phyloP scores from a whole-genome alignment of 2,113 vertebrate genomes.

The Calypte anna region DNA sequence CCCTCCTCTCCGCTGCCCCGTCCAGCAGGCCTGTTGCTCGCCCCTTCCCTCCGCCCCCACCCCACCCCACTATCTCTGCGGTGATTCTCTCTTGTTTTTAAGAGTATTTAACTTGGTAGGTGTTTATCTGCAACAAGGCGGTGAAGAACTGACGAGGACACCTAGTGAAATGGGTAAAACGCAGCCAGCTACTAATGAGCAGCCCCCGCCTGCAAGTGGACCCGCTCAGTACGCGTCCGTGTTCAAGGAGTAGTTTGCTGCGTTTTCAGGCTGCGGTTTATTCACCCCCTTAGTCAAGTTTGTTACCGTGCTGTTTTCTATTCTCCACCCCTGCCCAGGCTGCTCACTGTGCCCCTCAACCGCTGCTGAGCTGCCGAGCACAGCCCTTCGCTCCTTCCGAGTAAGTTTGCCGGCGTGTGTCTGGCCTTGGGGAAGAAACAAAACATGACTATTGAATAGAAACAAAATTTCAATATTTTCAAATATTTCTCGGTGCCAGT shows the following conservation, averaged over 20 bases:
- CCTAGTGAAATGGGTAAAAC: accelerated
- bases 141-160: background rate
- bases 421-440: background rate
- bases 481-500: background rate
- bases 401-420: background rate
- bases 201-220: background rate
- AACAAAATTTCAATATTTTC: background rate
- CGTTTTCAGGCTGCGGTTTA: background rate
- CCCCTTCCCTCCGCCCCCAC: background rate
- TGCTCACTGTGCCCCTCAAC: no score
- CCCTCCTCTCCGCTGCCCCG: background rate
- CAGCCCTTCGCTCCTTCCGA: no score
- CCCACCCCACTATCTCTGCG: background rate
- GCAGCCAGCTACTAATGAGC: background rate
- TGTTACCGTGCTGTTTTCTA: background rate
- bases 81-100: background rate
- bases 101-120: no score
- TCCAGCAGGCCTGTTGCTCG: background rate
- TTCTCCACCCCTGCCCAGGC: accelerated
- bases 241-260: accelerated
- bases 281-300: background rate
- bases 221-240: accelerated
- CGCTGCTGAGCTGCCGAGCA: background rate
- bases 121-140: background rate
- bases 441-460: accelerated